Evolutionary conservation across 2,888 invertebrate genomes (phyloP), one percentile per base, ranked within the genome.

Genomic region (Syritta pipiens): DNA sequence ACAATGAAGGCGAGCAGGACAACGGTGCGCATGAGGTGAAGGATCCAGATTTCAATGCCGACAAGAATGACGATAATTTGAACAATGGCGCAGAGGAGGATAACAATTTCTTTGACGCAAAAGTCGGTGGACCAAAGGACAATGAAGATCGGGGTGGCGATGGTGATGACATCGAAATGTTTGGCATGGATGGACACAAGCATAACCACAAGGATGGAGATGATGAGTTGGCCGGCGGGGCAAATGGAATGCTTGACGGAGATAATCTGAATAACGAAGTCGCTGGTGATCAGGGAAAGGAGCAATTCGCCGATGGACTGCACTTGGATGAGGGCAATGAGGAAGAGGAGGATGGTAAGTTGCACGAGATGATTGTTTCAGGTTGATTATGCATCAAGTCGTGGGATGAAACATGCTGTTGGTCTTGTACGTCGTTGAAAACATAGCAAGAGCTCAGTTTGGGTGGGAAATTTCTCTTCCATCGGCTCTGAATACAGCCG

Each of bases 291-390:
- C 89, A 89, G 67, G 88, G 88, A 24, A 89, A 89, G 77, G 87
- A 89, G 60, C 84, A 83, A 57, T 87, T 83, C 81, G 84, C 79
- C n/a, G 88, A 89, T 67, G 87, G 86, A 24, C 83, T 89, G 62
- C 88, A 87, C 79, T 82, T 88, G 35, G 89, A 89, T 67, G 88
- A 89, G 69, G 87, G 84, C 71, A 84, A 86, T 40, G 88, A 88
- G 49, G 86, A 86, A 55, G 90, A 89, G 72, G 90, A 90, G 83
- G 91, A 91, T 84, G 90, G 90, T 90, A 84, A 84, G 81, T 28
- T 3, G n/a, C 7, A 6, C n/a, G 0, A 28, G 0, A n/a, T 3
- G n/a, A 28, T 28, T n/a, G 28, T 9, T 5, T 28, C 28, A n/a
- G n/a, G n/a, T n/a, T n/a, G n/a, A n/a, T n/a, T n/a, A n/a, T n/a